Conservation (phyloP, 2,888 invertebrate genomes). For the Drosophila pseudotakahashii region DNA sequence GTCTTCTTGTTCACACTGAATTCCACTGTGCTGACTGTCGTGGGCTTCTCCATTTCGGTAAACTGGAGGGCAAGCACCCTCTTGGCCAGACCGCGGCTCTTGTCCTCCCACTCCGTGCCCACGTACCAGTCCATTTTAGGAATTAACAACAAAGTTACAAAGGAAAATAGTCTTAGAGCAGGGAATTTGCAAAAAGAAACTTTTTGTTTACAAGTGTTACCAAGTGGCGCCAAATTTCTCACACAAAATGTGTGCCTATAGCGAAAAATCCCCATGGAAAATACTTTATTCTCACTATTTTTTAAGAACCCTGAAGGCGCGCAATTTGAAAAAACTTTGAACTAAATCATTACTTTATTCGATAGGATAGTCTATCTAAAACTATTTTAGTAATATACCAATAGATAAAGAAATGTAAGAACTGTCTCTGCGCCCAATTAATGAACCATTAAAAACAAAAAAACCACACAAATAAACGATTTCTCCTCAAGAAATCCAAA, state of each 20-base stretch:
- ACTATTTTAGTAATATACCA: too few species aligned
- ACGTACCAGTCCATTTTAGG: conserved; percentile 81
- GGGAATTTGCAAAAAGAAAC: background rate
- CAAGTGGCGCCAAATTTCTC: background rate
- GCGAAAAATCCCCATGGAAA: conserved; percentile 31
- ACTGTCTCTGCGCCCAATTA: too few species aligned
- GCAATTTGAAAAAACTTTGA: too few species aligned
- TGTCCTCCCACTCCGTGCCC: conserved; percentile 78
- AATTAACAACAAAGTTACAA: background rate
- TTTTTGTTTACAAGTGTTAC: conserved; percentile 4
- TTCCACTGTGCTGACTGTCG: conserved; percentile 74
- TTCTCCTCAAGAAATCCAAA: too few species aligned
- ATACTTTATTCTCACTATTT: conserved; percentile 12
- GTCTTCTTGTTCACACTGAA: conserved; percentile 71
- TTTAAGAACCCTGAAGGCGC: background rate
- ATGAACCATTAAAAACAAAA: too few species aligned
- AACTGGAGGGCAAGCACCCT: conserved; percentile 75
- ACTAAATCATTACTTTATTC: too few species aligned
- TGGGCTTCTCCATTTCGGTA: conserved; percentile 77
- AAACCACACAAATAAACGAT: too few species aligned
- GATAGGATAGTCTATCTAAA: too few species aligned
- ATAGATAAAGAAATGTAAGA: too few species aligned
- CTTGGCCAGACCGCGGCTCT: conserved; percentile 79
- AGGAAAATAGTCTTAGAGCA: background rate
- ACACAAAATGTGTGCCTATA: background rate